Evolutionary conservation across 1,140 invertebrate genomes (phyloP), one percentile per base, ranked within the genome.

Genomic region (Acromyrmex echinatior): DNA sequence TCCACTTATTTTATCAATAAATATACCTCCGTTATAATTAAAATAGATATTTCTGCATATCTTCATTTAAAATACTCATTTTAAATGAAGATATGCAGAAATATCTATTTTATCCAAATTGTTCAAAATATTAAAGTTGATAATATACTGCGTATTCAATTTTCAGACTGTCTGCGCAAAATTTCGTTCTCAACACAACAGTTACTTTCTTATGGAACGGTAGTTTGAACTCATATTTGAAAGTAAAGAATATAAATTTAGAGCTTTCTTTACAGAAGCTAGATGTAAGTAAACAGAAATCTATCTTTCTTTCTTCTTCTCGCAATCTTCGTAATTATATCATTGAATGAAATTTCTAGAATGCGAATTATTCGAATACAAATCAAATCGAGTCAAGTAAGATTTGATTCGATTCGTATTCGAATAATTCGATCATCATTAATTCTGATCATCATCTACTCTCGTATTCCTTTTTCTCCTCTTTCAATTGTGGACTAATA

Each of bases 271-370:
- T 92, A 0, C 31, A 56, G 5, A 0, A 1, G 12, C 18, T 92
- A 10, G 14, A 87, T 10, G 92, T 92, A 82, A 92, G 91, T 88
- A 51, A 62, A 10, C 3, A 39, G 45, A 51, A 51, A 16, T 70
- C 5, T n/a, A 51, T 25, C 16, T 77, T 2, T 35, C 31, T n/a
- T 28, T 21, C 14, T 51, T 71, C 51, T 7, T 25, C 3, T 7
- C 7, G 21, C 4, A 31, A 73, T 31, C 0, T n/a, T 31, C 1
- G 3, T 3, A 53, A 31, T 70, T 49, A 70, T 25, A 6, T 49
- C 16, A 0, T 14, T 25, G 6, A 21, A 25, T 25, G 12, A 70
- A 49, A 49, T 49, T 49, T 39, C 4, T 3, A 10, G 39, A 45
- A 9, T 45, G 39, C 9, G 39, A 45, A 45, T 45, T 45, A 45